phyloP scores from a whole-genome alignment of 2,888 invertebrate genomes.

The Meteorus colon region DNA sequence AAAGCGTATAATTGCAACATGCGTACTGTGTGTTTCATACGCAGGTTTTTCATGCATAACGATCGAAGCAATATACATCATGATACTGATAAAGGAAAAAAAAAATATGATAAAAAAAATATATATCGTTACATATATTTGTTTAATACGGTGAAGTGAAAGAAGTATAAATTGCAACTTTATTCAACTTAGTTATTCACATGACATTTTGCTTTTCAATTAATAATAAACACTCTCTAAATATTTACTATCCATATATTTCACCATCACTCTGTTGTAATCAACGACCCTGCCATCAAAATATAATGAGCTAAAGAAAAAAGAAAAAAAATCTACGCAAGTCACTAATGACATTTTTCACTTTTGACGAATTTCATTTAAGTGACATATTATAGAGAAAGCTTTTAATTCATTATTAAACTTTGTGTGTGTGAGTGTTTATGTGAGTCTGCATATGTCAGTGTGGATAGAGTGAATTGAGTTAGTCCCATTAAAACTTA shows the following conservation, averaged over 20 bases:
- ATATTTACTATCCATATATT: too few relatives aligned
- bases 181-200: too few relatives aligned
- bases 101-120: too few relatives aligned
- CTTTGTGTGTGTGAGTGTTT: neutral
- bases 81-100: too few relatives aligned
- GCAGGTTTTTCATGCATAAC: neutral
- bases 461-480: neutral
- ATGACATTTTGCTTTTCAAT: neutral
- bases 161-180: too few relatives aligned
- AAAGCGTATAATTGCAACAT: neutral
- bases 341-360: neutral
- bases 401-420: neutral
- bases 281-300: neutral
- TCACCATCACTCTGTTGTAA: too few relatives aligned
- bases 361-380: neutral
- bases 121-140: too few relatives aligned
- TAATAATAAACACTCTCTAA: conserved; percentile 18
- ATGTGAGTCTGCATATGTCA: neutral
- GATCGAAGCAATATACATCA: too few relatives aligned
- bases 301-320: neutral
- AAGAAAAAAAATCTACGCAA: neutral
- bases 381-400: neutral
- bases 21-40: neutral
- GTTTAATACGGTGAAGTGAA: too few relatives aligned
- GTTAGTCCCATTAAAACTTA: conserved; percentile 11